A percentile compares a stretch with the other conserved stretches of the same genome.
phyloP scores from a whole-genome alignment of 1,140 invertebrate species.

The Drosophila pseudoobscura region DNA sequence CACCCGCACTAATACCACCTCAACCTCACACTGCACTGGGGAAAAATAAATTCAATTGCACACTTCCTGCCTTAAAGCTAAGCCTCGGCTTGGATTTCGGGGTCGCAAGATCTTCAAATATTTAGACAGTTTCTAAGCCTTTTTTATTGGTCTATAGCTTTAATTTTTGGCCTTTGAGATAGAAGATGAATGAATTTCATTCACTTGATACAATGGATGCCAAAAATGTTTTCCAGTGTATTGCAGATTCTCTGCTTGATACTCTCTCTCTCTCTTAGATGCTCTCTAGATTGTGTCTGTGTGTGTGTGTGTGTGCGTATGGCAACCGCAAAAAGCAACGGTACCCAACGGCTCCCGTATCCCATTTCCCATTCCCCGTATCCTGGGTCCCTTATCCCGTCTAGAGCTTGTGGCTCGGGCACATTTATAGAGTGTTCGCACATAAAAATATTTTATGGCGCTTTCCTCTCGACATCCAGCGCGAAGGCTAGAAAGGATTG shows the following conservation, averaged over 20 bases:
- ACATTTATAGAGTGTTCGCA: constrained; percentile 82
- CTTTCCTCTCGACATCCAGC: constrained; percentile 54
- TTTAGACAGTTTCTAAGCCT: no score
- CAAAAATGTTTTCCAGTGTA: constrained; percentile 11
- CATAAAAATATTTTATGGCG: constrained; percentile 83
- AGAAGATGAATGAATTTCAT: no score
- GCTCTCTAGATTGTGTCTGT: not conserved
- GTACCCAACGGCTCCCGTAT: constrained; percentile 14
- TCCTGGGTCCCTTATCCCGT: constrained; percentile 21
- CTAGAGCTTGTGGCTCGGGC: constrained; percentile 26
- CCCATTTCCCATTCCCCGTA: constrained; percentile 7
- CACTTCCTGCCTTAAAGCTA: no score
- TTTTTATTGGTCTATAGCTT: no score
- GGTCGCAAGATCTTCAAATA: no score
- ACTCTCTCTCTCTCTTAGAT: not conserved
- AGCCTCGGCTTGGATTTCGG: no score
- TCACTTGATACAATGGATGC: no score
- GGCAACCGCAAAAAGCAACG: constrained; percentile 51
- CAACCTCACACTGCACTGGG: constrained; percentile 26
- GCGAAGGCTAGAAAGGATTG: constrained; percentile 66
- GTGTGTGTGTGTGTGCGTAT: constrained; percentile 5
- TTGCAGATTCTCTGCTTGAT: not conserved
- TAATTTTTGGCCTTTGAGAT: no score
- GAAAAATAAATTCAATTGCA: not conserved
- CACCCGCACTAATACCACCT: constrained; percentile 50